A percentile compares a stretch with the other conserved stretches of the same genome.
Evolutionary conservation across 2,888 invertebrate species (phyloP).

Genomic region (Drosophila kanekoi): DNA sequence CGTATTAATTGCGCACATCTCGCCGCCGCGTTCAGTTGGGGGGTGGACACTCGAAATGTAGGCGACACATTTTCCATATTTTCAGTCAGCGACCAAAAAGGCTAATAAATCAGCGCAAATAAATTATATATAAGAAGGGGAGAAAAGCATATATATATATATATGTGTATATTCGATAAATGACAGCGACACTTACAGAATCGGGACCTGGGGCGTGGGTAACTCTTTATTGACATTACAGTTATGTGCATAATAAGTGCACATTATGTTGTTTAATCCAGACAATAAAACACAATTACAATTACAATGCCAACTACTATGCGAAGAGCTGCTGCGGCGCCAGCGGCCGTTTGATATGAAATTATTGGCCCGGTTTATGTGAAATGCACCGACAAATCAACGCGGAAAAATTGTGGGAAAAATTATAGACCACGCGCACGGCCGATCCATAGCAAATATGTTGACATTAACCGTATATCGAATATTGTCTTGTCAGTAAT

Average conservation of each 20-base stretch:
- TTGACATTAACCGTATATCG: constrained; percentile 15
- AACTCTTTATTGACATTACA: constrained; percentile 51
- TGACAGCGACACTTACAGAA: constrained; percentile 29
- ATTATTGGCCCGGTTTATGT: constrained; percentile 20
- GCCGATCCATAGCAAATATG: constrained; percentile 17
- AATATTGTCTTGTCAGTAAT: constrained; percentile 35
- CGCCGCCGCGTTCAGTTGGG: not conserved
- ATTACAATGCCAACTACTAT: constrained; percentile 9
- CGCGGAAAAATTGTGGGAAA: constrained; percentile 14
- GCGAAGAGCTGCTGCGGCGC: constrained; percentile 15
- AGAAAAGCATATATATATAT: not conserved
- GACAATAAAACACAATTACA: constrained; percentile 42
- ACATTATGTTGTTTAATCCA: constrained; percentile 46
- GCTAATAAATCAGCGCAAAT: constrained; percentile 63
- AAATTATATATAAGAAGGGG: constrained; percentile 29
- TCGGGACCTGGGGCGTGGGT: not conserved
- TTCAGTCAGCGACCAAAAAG: constrained; percentile 25
- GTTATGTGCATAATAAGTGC: constrained; percentile 50
- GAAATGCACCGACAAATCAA: constrained; percentile 22
- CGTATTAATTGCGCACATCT: constrained; percentile 31
- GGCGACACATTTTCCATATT: constrained; percentile 27
- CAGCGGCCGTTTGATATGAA: constrained; percentile 20
- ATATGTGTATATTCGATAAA: constrained; percentile 16
- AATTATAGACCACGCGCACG: not conserved
- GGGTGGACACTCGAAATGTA: constrained; percentile 15